Percentiles rank a stretch among this genome's conserved stretches.
Conservation (phyloP, 2,797 vertebrate species). For the Micrastur ruficollis region DNA sequence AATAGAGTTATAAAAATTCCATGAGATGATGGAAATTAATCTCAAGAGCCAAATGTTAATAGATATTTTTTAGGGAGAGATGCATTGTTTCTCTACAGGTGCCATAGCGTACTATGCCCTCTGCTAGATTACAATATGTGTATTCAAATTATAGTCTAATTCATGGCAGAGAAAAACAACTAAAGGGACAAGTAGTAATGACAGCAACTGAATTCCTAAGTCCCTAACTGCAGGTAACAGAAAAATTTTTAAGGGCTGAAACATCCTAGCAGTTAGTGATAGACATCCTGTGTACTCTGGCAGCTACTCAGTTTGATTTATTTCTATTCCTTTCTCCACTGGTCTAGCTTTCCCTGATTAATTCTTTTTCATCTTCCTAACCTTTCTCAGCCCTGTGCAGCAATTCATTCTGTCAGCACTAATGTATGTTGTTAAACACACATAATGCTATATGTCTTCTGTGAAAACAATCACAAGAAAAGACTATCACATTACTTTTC, state of each 20-base stretch:
- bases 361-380: neutral
- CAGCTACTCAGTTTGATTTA: neutral
- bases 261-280: neutral
- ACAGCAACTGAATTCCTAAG: neutral
- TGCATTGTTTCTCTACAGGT: neutral
- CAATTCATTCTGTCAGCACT: neutral
- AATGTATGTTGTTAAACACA: neutral
- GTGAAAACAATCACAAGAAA: neutral
- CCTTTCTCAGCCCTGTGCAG: neutral
- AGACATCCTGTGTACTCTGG: neutral
- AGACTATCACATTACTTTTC: neutral
- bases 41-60: neutral
- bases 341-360: neutral
- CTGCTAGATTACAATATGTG: neutral
- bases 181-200: neutral
- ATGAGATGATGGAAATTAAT: neutral
- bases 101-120: neutral
- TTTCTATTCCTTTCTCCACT: neutral
- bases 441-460: neutral
- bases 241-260: neutral
- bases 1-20: neutral
- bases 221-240: neutral
- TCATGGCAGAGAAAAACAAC: neutral
- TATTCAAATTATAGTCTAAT: neutral
- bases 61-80: neutral